Percentiles rank a stretch among this genome's conserved stretches.
These are phyloP conservation scores for Himalopsyche phryganea DNA, from an alignment of 1,140 invertebrate genomes.

Conservation along the genomic window DNA sequence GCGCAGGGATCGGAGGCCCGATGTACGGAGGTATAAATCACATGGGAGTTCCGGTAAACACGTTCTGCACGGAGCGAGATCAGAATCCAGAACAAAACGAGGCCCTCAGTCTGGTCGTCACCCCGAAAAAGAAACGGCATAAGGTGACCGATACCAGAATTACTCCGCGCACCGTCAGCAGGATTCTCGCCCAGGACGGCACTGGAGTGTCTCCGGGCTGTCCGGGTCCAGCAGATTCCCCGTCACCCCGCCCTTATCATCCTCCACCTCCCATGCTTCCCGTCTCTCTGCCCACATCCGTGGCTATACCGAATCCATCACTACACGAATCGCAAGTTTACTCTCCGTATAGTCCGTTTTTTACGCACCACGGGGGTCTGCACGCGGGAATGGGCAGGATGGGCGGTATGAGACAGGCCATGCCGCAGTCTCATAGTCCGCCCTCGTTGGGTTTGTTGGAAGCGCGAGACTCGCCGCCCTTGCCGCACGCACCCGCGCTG, in stretches of 20 bases:
- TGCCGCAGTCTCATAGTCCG: constrained; percentile 54
- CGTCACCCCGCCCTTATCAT: constrained; percentile 70
- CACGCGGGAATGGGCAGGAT: constrained; percentile 43
- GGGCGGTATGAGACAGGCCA: constrained; percentile 44
- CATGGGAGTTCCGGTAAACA: constrained; percentile 56
- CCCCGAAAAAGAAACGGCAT: constrained; percentile 92
- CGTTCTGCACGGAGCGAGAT: constrained; percentile 67
- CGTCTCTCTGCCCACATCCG: constrained; percentile 84
- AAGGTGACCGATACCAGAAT: constrained; percentile 96
- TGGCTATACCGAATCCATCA: constrained; percentile 94
- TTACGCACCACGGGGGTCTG: constrained; percentile 56
- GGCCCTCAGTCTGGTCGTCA: constrained; percentile 87
- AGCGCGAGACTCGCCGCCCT: constrained; percentile 71
- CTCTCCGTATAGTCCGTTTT: constrained; percentile 85
- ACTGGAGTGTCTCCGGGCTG: constrained; percentile 59
- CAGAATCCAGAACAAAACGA: constrained; percentile 85
- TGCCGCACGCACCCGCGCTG: constrained; percentile 75
- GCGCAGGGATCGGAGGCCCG: constrained; percentile 61
- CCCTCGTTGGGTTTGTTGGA: constrained; percentile 63
- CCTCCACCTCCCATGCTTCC: constrained; percentile 78
- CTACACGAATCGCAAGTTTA: constrained; percentile 93
- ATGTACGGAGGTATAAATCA: constrained; percentile 56
- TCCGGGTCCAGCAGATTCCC: constrained; percentile 54
- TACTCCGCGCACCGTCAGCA: constrained; percentile 84
- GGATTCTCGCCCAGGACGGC: constrained; percentile 78